Base-by-base conservation (phyloP, 1,140 invertebrate genomes). In the Chironomus tepperi region DNA sequence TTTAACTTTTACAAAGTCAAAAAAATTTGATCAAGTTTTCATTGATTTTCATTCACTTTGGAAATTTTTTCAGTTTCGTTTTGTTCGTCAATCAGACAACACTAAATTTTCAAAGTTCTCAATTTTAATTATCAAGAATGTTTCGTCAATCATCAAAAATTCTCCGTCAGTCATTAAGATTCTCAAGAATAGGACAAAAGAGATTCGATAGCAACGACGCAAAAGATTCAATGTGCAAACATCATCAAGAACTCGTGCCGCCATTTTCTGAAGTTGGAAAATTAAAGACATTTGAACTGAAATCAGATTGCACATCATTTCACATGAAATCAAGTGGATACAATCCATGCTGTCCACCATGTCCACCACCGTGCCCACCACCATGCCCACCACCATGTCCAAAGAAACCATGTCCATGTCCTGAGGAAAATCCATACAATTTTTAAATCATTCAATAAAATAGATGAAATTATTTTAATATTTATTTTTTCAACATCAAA, bases 71-170 rank as follows among this genome's bases (percentile, higher is more conserved):
- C 65, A 70, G n/a, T 70, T 70, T 21, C 16, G 8, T 70, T 70
- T 21, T 7, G 19, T 21, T 19, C 65, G n/a, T 70, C 65, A 19
- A 18, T 5, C 6, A 70, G 65, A 18, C 18, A 3, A 70, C 18
- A 19, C 65, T 5, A 19, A 19, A 19, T 21, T 57, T 57, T 57
- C 16, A 70, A 70, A 70, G 9, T 70, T 7, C 8, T 70, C 16
- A 3, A 47, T 15, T 47, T 15, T 57, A 12, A 57, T n/a, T n/a
- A 57, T 57, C 47, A 21, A 70, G 16, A 70, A 70, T 70, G 65
- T 70, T 70, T 16, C 65, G 65, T 70, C 65, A 70, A 70, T 19
- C 65, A 70, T 70, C 19, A 70, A 21, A 70, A 18, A 70, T 19
- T 19, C 18, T 70, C 3, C 65, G 19, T 70, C n/a, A 5, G 15